These are phyloP conservation scores for Phrynocephalus forsythii DNA, from an alignment of 2,797 vertebrate genomes.

Conservation along the genomic window DNA sequence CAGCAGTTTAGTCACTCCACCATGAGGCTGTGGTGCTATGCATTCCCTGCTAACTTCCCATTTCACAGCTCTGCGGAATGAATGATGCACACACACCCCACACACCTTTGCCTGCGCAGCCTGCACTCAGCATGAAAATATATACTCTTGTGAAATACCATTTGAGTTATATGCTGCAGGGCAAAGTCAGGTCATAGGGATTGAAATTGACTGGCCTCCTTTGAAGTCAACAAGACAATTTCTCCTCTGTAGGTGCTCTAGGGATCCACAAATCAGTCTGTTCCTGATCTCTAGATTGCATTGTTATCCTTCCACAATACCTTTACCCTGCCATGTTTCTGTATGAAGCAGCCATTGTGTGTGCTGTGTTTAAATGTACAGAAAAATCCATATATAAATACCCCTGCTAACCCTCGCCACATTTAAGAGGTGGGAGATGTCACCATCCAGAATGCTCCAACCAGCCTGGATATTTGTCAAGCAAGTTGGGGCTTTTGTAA, in stretches of 20 bases:
- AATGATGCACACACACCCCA: not conserved
- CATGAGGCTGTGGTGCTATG: not conserved
- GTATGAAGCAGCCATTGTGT: not conserved
- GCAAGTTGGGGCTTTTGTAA: no score
- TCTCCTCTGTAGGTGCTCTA: not conserved
- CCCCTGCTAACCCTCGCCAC: not conserved
- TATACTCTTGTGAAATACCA: constrained; percentile 4
- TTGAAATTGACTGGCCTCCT: not conserved
- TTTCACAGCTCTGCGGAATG: not conserved
- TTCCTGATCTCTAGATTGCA: not conserved
- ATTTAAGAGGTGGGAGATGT: no score
- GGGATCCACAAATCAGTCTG: not conserved
- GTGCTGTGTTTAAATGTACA: not conserved
- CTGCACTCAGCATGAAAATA: constrained; percentile 23
- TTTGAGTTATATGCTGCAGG: not conserved
- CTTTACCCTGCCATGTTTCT: not conserved
- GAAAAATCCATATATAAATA: not conserved
- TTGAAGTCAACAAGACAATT: not conserved
- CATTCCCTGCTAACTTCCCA: not conserved
- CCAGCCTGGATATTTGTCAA: no score
- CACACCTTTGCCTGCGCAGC: not conserved
- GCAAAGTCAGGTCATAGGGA: not conserved
- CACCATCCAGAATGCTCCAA: no score
- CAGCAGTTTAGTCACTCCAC: no score
- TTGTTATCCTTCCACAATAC: not conserved